Evolutionary conservation across 1,140 invertebrate genomes (phyloP).

Genomic region (Rhopalosiphum maidis): DNA sequence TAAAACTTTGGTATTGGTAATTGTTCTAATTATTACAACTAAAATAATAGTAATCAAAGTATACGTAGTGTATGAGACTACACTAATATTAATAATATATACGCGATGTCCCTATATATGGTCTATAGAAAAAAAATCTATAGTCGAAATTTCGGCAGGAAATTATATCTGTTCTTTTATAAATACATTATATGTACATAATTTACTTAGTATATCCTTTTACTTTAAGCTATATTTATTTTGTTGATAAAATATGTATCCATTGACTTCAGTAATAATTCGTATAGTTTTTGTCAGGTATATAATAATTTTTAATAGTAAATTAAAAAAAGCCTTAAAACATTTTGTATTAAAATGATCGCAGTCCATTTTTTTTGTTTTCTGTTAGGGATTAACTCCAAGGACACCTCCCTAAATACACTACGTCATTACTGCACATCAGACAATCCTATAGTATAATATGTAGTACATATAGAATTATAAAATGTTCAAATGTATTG

Average conservation of each 20-base stretch:
- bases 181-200: not conserved
- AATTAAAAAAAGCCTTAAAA: not conserved
- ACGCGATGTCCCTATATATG: not conserved
- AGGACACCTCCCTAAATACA: too few relatives aligned
- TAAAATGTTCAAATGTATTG: not conserved
- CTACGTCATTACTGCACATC: too few relatives aligned
- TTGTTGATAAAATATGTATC: too few relatives aligned
- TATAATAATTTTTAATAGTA: not conserved
- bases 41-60: not conserved
- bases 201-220: too few relatives aligned
- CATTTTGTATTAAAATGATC: not conserved
- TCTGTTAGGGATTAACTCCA: not conserved
- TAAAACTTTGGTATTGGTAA: not conserved
- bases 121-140: not conserved
- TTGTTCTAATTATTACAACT: not conserved
- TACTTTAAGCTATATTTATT: too few relatives aligned
- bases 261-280: too few relatives aligned
- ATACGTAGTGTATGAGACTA: not conserved
- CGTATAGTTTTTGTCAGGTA: too few relatives aligned
- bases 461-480: too few relatives aligned
- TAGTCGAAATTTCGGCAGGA: too few relatives aligned
- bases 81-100: not conserved
- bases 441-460: too few relatives aligned
- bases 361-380: not conserved
- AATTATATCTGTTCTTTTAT: not conserved